Evolutionary conservation across 1,140 invertebrate species (phyloP), one percentile per base, ranked within the genome.

Genomic region (Theocolax elegans): DNA sequence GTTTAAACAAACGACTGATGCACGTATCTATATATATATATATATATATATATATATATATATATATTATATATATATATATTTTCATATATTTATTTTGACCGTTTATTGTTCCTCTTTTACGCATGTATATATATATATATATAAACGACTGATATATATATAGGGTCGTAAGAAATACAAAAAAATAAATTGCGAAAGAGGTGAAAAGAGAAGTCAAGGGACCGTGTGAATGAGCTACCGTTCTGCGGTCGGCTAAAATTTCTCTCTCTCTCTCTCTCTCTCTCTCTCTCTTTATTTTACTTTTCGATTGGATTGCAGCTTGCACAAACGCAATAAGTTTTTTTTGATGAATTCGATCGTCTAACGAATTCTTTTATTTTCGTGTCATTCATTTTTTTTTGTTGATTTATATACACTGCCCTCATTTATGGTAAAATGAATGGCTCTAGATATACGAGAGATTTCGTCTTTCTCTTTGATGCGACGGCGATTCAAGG

Each of bases 161-260:
- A n/a, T n/a, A n/a, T n/a, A n/a, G n/a, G n/a, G n/a, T n/a, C n/a
- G n/a, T n/a, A n/a, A n/a, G n/a, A n/a, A n/a, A n/a, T n/a, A 42
- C 13, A 46, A 21, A 15, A 10, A 19, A 25, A 27, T 15, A 63
- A 13, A 35, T n/a, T 3, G 21, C 1, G 15, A 46, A 49, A 44
- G 46, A 49, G 8, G 19, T 8, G 13, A n/a, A 31, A 25, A 15
- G 58, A 51, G 56, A 48, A 38, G 66, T 64, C 46, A 56, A 76
- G 67, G 65, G 72, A 70, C 68, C 79, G 80, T 81, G 80, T 78
- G 80, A 82, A 82, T 81, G 80, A 80, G 80, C 80, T 81, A 81
- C 80, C 76, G 80, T 81, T 80, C 75, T 79, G 80, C 73, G 80
- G 80, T 81, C 76, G 68, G 40, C 48, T 51, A 44, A 10, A 4